Conservation (phyloP, 1,140 invertebrate genomes). For the Cydia fagiglandana region DNA sequence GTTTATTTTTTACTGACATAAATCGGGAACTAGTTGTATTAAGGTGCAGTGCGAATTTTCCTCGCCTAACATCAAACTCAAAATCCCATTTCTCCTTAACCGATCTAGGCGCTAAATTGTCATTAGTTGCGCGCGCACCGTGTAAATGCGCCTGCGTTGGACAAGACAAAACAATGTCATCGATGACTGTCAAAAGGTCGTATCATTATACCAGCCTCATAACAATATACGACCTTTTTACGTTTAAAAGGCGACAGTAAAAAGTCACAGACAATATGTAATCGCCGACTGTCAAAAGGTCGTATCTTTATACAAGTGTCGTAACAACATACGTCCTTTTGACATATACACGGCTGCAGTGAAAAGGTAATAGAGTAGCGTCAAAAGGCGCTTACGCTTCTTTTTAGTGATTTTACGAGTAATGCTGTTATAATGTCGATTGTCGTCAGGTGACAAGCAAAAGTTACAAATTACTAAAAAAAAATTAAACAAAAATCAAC, state of each 20-base stretch:
- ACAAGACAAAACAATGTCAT: neutral
- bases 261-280: too few species aligned
- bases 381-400: neutral
- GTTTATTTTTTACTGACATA: too few species aligned
- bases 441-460: too few species aligned
- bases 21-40: neutral
- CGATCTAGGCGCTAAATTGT: neutral
- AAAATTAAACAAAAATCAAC: too few species aligned
- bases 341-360: neutral
- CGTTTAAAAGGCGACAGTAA: too few species aligned
- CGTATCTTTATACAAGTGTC: neutral
- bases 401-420: neutral
- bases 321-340: neutral
- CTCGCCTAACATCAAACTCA: neutral
- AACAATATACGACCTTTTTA: neutral
- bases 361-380: neutral
- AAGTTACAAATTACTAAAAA: too few species aligned
- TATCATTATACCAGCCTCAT: neutral
- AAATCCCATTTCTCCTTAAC: neutral
- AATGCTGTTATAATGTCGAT: conserved; percentile 1
- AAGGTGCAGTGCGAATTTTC: neutral
- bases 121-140: conserved; percentile 6
- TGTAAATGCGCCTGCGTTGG: neutral
- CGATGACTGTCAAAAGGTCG: neutral
- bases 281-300: neutral